These are phyloP conservation scores for Furcifer pardalis DNA, from an alignment of 2,797 vertebrate genomes.

Conservation along the genomic window DNA sequence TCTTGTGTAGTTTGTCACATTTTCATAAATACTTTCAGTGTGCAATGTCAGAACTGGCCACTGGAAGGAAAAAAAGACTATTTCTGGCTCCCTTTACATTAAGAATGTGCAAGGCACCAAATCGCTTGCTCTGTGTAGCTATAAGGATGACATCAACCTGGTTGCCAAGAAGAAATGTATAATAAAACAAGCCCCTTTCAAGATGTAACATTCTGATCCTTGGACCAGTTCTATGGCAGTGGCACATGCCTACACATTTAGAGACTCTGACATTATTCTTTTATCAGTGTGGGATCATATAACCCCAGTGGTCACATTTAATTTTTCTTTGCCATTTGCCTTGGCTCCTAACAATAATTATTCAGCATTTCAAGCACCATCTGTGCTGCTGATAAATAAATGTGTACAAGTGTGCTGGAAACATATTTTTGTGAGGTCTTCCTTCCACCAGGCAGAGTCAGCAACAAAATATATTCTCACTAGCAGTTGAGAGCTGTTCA, in stretches of 20 bases:
- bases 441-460: constrained; percentile 48
- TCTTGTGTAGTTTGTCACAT: too few species aligned
- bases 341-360: constrained; percentile 67
- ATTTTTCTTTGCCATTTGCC: constrained; percentile 50
- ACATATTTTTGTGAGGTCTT: constrained; percentile 69
- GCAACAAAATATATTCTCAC: constrained; percentile 58
- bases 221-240: neutral
- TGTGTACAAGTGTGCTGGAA: constrained; percentile 66
- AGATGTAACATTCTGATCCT: neutral
- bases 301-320: constrained; percentile 48
- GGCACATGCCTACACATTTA: constrained; percentile 32
- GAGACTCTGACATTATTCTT: constrained; percentile 38
- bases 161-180: too few species aligned
- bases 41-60: too few species aligned
- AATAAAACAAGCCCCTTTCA: neutral
- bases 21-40: too few species aligned
- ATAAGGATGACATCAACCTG: too few species aligned
- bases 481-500: constrained; percentile 60
- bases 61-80: too few species aligned
- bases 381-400: constrained; percentile 74
- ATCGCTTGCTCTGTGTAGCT: too few species aligned
- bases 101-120: too few species aligned
- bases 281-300: neutral
- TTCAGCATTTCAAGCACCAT: constrained; percentile 71
- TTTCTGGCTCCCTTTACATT: too few species aligned